Base-by-base conservation (phyloP, 1,140 invertebrate genomes). In the Rhyacophila brunnea region DNA sequence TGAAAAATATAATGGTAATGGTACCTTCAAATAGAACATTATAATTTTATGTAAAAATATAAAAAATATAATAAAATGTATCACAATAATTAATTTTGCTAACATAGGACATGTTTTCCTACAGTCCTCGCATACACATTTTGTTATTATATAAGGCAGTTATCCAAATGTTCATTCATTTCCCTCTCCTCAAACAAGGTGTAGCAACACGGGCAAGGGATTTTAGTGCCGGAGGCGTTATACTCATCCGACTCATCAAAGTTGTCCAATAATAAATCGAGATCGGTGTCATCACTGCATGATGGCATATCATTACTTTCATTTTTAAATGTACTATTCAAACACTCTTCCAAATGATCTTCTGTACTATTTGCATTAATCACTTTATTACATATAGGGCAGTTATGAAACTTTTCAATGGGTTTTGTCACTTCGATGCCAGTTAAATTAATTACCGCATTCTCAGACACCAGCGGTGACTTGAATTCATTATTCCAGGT, bases 331-430 rank as follows among this genome's bases (percentile, higher is more conserved):
- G 66, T 70, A 1, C 32, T 60, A 46, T 67, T 62, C 35, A 85
- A 68, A 65, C 86, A 87, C 53, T 81, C 79, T 44, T 88, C 85
- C 23, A 87, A 72, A 77, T 88, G 86, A 48, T 80, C 74, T 66
- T 80, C 74, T n/a, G 87, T 72, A 1, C 75, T 58, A 28, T 71
- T 75, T 51, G 68, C 67, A 28, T 71, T 64, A 34, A 87, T 73
- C 34, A 71, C 64, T 38, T 72, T 71, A 17, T 81, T 80, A 68
- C 88, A 89, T 51, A 83, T 82, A 17, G 87, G 81, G 72, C 88
- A 90, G 17, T 64, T 65, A 14, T 40, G 38, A n/a, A 40, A 64
- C 66, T 58, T 15, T 54, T 56, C 7, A 40, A 42, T 11, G 1
- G 2, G 6, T 53, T 44, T 5, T 3, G 11, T 4, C 4, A 5